Conservation (phyloP, 2,797 vertebrate genomes). For the Syndactyla subalaris region DNA sequence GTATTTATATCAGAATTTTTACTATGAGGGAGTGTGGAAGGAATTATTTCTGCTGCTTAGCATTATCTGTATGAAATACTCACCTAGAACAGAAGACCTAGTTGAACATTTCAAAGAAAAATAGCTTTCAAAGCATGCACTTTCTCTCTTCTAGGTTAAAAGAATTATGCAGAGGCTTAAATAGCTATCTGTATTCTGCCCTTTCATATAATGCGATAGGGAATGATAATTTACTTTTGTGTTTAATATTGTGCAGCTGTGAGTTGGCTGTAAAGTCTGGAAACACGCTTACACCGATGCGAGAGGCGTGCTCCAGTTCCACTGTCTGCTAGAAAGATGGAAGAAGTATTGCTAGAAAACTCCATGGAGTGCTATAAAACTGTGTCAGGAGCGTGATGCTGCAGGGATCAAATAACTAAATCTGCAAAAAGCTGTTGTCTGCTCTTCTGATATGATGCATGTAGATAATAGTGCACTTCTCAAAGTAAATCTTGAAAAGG, state of each 20-base stretch:
- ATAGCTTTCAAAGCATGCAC: not conserved
- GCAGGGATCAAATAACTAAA: conserved; percentile 33
- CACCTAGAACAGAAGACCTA: not conserved
- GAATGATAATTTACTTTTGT: conserved; percentile 44
- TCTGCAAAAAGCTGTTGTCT: conserved; percentile 5
- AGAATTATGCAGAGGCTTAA: conserved; percentile 36
- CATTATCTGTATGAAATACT: conserved; percentile 7
- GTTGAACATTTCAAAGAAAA: conserved; percentile 41
- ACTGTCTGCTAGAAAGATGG: not conserved
- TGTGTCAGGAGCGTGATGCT: not conserved
- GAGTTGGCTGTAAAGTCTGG: conserved; percentile 28
- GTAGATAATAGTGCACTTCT: not conserved
- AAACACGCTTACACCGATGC: not conserved
- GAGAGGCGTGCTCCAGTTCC: not conserved
- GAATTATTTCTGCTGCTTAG: conserved; percentile 15
- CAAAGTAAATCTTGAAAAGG: not conserved
- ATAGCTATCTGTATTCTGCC: conserved; percentile 29
- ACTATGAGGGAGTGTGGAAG: not conserved
- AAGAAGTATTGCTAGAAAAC: conserved; percentile 12
- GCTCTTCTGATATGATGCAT: not conserved
- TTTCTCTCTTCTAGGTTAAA: conserved; percentile 36
- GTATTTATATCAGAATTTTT: not conserved
- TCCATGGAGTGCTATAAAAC: conserved; percentile 17
- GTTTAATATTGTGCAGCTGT: conserved; percentile 35
- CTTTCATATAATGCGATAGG: conserved; percentile 8